phyloP scores from a whole-genome alignment of 2,113 vertebrate species.

The Tachysurus vachellii region DNA sequence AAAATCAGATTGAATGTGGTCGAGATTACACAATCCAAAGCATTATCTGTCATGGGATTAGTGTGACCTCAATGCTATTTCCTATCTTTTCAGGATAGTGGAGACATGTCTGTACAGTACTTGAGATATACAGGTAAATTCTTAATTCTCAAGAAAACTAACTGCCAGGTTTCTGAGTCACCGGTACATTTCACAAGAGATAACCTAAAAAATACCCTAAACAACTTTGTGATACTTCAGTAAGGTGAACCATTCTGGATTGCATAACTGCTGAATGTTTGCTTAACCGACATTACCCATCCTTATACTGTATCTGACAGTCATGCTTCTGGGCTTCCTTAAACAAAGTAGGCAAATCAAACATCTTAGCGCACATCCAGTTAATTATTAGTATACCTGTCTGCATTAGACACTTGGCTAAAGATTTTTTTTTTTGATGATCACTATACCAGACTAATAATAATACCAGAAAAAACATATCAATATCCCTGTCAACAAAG shows the following conservation, averaged over 20 bases:
- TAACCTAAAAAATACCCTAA: too few relatives aligned
- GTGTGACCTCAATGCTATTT: not conserved
- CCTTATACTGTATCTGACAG: not conserved
- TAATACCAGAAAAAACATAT: not conserved
- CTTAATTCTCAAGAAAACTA: constrained; percentile 6
- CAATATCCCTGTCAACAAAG: not conserved
- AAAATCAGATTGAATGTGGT: not conserved
- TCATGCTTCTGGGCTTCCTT: not conserved
- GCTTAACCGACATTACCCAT: not conserved
- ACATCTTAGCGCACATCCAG: not conserved
- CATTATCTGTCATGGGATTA: not conserved
- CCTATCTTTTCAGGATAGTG: not conserved
- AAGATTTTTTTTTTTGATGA: not conserved
- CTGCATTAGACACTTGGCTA: too few relatives aligned
- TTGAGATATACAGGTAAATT: not conserved
- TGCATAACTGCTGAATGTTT: not conserved
- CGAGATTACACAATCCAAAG: not conserved
- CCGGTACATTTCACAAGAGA: not conserved
- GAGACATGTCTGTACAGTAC: constrained; percentile 10
- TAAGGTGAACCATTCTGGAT: too few relatives aligned
- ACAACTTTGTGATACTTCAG: too few relatives aligned
- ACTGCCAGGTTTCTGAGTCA: constrained; percentile 14
- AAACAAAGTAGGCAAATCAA: not conserved
- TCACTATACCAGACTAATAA: not conserved
- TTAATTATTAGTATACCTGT: not conserved